phyloP scores from a whole-genome alignment of 2,797 vertebrate genomes.

The Peromyscus aztecus region DNA sequence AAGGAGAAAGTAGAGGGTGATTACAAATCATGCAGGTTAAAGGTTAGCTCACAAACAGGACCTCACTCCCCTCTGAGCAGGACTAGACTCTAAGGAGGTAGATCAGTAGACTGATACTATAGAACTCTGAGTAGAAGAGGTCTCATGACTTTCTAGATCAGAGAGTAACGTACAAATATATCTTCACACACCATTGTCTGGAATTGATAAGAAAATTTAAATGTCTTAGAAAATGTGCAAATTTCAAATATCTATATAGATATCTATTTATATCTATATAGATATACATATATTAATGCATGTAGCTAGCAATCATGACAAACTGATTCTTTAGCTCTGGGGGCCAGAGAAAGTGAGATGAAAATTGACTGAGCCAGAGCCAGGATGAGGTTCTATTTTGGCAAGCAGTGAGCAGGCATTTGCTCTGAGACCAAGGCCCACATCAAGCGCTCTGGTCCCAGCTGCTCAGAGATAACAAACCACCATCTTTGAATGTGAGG shows the following conservation, averaged over 20 bases:
- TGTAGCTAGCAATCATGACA: background rate
- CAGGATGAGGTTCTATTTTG: conserved; percentile 67
- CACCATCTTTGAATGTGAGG: conserved; percentile 39
- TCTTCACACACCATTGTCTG: conserved; percentile 21
- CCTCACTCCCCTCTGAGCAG: background rate
- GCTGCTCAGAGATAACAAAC: conserved; percentile 72
- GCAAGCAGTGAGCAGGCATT: background rate
- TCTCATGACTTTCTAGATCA: background rate
- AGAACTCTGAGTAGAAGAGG: background rate
- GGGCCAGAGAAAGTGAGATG: background rate
- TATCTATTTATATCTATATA: background rate
- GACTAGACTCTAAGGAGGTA: background rate
- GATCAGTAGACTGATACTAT: background rate
- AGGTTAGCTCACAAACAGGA: background rate
- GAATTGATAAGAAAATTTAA: conserved; percentile 39
- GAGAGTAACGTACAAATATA: background rate
- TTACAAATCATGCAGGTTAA: background rate
- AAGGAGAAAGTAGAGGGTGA: background rate
- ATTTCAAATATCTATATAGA: background rate
- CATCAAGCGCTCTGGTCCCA: conserved; percentile 62
- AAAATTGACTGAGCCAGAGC: conserved; percentile 64
- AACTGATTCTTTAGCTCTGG: conserved; percentile 37
- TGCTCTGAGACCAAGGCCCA: background rate
- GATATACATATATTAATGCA: background rate
- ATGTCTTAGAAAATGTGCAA: conserved; percentile 20